These are phyloP conservation scores for Torymus texanus DNA, from an alignment of 2,888 invertebrate species.

Conservation along the genomic window DNA sequence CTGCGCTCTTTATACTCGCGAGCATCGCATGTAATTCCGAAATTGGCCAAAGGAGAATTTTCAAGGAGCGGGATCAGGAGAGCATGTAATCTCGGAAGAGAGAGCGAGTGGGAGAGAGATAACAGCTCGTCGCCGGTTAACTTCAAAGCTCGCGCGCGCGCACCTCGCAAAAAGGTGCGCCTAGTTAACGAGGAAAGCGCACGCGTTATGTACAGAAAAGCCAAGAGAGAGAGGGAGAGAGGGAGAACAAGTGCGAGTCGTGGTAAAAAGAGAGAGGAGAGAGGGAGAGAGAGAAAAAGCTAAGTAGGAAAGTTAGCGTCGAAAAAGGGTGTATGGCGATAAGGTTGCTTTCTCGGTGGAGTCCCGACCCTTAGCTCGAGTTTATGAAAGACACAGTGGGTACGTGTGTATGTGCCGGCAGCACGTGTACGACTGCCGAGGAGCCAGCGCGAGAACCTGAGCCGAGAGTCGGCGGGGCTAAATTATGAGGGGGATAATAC, in stretches of 20 bases:
- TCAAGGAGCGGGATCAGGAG: neutral
- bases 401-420: neutral
- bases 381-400: slow-evolving; percentile 24
- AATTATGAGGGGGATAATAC: slow-evolving; percentile 33
- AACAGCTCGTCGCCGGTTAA: slow-evolving; percentile 42
- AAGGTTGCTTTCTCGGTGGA: slow-evolving; percentile 10
- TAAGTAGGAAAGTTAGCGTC: slow-evolving; percentile 35
- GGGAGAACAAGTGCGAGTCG: neutral
- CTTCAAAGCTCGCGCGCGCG: slow-evolving; percentile 3
- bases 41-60: slow-evolving; percentile 35
- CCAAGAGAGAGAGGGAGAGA: neutral
- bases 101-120: neutral
- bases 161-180: slow-evolving; percentile 16
- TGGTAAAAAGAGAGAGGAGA: neutral
- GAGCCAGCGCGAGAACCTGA: slow-evolving; percentile 1
- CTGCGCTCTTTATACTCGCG: slow-evolving; percentile 22
- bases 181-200: slow-evolving; percentile 8
- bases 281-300: slow-evolving; percentile 4
- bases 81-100: slow-evolving; percentile 21
- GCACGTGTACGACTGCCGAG: neutral
- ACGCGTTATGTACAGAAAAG: neutral
- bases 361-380: neutral
- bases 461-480: neutral
- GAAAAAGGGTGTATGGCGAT: slow-evolving; percentile 42
- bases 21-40: slow-evolving; percentile 26